A percentile compares a stretch with the other conserved stretches of the same genome.
These are phyloP conservation scores for Cyanistes caeruleus DNA, from an alignment of 2,113 vertebrate species.

Conservation along the genomic window DNA sequence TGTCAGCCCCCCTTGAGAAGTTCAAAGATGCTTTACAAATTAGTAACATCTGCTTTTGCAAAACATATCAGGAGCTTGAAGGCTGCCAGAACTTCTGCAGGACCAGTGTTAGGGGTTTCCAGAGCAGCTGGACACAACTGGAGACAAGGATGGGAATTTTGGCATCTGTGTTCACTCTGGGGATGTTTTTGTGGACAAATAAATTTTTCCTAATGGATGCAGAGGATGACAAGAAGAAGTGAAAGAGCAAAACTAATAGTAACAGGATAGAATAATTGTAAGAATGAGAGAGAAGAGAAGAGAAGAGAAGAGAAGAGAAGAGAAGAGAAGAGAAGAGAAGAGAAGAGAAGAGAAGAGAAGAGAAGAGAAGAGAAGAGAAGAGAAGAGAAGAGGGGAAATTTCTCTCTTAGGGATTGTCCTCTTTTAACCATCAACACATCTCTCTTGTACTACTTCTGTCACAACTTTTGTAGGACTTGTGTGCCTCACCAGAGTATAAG, in stretches of 20 bases:
- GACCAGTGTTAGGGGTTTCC: not conserved
- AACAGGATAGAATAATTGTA: not conserved
- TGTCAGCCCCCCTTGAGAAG: not conserved
- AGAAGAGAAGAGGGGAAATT: not conserved
- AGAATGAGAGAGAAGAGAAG: accelerated
- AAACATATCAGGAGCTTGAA: not conserved
- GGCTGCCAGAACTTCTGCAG: not conserved
- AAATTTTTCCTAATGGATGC: not conserved
- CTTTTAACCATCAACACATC: not conserved
- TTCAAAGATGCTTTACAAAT: not conserved
- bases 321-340: not conserved
- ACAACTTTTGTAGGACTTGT: not conserved
- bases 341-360: not conserved
- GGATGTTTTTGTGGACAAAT: not conserved
- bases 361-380: not conserved
- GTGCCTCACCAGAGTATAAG: not conserved
- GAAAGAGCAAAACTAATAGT: not conserved
- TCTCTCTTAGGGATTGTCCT: not conserved
- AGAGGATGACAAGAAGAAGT: not conserved
- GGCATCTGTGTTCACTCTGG: not conserved
- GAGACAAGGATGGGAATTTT: not conserved
- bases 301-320: no score
- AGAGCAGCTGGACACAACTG: not conserved
- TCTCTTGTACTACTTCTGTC: not conserved
- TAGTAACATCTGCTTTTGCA: not conserved